Base-by-base conservation (phyloP, 2,113 vertebrate genomes). In the Heliornis fulica region DNA sequence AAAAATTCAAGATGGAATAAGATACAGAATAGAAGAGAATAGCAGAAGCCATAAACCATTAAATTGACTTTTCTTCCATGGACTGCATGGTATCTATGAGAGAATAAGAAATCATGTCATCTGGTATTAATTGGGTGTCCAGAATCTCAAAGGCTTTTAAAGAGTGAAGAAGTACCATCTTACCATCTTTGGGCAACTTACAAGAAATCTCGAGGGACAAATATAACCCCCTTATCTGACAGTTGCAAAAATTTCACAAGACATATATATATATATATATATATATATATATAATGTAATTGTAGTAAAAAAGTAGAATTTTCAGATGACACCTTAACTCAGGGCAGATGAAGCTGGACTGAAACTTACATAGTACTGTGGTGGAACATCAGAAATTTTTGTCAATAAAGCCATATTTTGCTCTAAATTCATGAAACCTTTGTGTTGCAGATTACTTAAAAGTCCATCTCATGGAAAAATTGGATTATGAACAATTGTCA, bases 41-140 rank as follows among this genome's bases (percentile, higher is more conserved):
- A 91, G 46, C n/a, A 66, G 61, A 92, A 79, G 57, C 89, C 26
- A 91, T 82, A 93, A 95, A 93, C 36, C 41, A 71, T 91, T 96
- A 91, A 83, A 89, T 36, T 70, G 57, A 32, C 68, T 91, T 96
- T 96, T 94, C 79, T 95, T 85, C 66, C 60, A 17, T 54, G 60
- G 57, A 66, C n/a, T 82, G 41, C 57, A 54, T 6, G 56, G 31
- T 77, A 80, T 87, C 95, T 90, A 86, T 72, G 63, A 95, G 60
- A 70, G 38, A 89, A 82, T 81, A 93, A 59, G 82, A 81, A 94
- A 88, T 87, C 31, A 61, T 83, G n/a, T 75, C 28, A 15, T 66
- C n/a, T 69, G 18, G 63, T 85, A 82, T 91, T 87, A 83, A 3
- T 25, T 87, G 23, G 25, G 20, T 78, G 61, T 77, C 74, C 38